Percentiles rank a stretch among this genome's conserved stretches.
These are phyloP conservation scores for Gymnocephalus cernua DNA, from an alignment of 2,113 vertebrate genomes.

Conservation along the genomic window DNA sequence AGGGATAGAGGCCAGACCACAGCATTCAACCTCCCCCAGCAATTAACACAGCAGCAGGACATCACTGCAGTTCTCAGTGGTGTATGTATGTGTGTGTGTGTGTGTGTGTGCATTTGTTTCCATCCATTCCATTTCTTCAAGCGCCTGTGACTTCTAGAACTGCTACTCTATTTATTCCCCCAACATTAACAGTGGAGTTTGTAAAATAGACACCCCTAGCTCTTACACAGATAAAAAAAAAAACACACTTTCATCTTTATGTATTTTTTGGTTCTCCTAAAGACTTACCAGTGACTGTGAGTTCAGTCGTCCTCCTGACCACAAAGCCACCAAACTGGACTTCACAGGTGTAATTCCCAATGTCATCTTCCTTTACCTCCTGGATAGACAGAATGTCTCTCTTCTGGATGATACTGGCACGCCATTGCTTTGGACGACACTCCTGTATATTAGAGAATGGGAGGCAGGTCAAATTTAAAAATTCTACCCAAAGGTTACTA, in stretches of 20 bases:
- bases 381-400: constrained; percentile 91
- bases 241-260: neutral
- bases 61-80: constrained; percentile 51
- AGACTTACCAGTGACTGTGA: constrained; percentile 93
- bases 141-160: constrained; percentile 7
- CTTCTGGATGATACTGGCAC: constrained; percentile 90
- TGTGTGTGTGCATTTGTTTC: constrained; percentile 36
- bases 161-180: constrained; percentile 3
- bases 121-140: constrained; percentile 39
- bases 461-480: constrained; percentile 2
- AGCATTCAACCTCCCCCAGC: constrained; percentile 66
- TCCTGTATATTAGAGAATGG: constrained; percentile 71
- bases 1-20: constrained; percentile 60
- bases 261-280: neutral
- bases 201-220: neutral
- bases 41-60: constrained; percentile 77
- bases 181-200: constrained; percentile 3
- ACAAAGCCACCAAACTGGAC: constrained; percentile 93
- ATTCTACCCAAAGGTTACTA: neutral
- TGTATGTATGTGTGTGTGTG: constrained; percentile 49
- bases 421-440: constrained; percentile 88
- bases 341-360: constrained; percentile 98
- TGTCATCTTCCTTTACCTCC: constrained; percentile 96
- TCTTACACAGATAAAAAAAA: neutral
- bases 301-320: constrained; percentile 94